Percentiles rank a stretch among this genome's conserved stretches.
Evolutionary conservation across 1,140 invertebrate genomes (phyloP).

Genomic region (Cataglyphis hispanica): DNA sequence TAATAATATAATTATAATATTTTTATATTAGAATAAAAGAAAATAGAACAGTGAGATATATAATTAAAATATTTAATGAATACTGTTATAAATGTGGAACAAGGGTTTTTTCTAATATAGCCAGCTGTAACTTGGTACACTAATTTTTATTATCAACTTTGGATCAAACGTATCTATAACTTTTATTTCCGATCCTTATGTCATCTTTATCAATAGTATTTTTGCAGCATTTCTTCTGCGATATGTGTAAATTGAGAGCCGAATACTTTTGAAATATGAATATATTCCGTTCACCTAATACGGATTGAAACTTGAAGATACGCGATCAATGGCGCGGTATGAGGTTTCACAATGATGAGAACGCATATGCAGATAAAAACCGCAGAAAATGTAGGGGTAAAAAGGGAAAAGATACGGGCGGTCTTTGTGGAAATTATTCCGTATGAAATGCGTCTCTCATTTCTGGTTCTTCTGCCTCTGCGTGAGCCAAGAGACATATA

Average conservation of each 20-base stretch:
- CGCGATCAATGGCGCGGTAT: constrained; percentile 32
- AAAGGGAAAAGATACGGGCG: constrained; percentile 6
- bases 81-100: neutral
- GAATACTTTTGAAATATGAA: constrained; percentile 36
- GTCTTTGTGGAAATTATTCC: constrained; percentile 73
- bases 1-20: neutral
- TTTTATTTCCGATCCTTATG: neutral
- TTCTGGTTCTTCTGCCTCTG: constrained; percentile 60
- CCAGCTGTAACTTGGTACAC: neutral
- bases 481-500: constrained; percentile 38
- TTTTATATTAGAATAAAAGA: constrained; percentile 2
- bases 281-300: constrained; percentile 36
- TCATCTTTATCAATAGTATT: neutral
- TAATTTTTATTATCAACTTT: constrained; percentile 10
- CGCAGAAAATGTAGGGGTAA: constrained; percentile 37
- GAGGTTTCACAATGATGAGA: constrained; percentile 69
- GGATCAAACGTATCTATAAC: neutral
- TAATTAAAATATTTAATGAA: neutral
- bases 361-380: constrained; percentile 39
- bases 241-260: neutral
- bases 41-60: neutral
- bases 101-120: neutral
- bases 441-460: constrained; percentile 71
- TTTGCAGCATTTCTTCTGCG: neutral
- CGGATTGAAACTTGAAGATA: constrained; percentile 32